Percentiles rank a stretch among this genome's conserved stretches.
Conservation (phyloP, 2,113 vertebrate genomes). For the Tyrannus savana region DNA sequence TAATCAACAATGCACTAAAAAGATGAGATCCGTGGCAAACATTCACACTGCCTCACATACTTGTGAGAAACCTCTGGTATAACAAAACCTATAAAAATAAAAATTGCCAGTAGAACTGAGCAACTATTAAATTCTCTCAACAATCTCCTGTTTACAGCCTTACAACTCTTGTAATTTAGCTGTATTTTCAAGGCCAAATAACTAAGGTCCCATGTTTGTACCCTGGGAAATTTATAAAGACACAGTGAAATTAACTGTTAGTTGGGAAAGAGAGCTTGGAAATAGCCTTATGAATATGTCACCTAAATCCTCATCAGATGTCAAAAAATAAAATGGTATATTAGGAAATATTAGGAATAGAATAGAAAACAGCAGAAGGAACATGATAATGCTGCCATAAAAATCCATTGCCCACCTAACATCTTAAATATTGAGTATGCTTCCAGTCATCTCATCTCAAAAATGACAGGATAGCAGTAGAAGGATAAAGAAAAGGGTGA, state of each 20-base stretch:
- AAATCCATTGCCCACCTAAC: neutral
- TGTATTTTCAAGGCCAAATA: conserved; percentile 5
- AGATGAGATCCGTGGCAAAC: neutral
- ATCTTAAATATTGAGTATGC: neutral
- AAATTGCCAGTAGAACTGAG: neutral
- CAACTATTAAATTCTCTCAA: neutral
- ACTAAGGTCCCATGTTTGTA: neutral
- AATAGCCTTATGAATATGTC: conserved; percentile 5
- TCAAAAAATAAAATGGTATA: neutral
- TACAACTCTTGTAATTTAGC: neutral
- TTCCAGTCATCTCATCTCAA: neutral
- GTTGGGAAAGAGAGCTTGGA: neutral
- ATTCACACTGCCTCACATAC: neutral
- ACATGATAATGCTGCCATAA: neutral
- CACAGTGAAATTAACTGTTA: neutral
- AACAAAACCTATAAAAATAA: neutral
- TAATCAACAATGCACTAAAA: neutral
- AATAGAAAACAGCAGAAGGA: neutral
- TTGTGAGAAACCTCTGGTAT: neutral
- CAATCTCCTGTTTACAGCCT: neutral
- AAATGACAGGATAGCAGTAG: neutral
- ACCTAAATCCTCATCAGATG: conserved; percentile 5
- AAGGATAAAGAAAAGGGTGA: conserved; percentile 14
- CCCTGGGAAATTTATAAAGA: conserved; percentile 12
- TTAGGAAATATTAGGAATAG: neutral